phyloP scores from a whole-genome alignment of 2,888 invertebrate species.

The Eutolmus rufibarbis region DNA sequence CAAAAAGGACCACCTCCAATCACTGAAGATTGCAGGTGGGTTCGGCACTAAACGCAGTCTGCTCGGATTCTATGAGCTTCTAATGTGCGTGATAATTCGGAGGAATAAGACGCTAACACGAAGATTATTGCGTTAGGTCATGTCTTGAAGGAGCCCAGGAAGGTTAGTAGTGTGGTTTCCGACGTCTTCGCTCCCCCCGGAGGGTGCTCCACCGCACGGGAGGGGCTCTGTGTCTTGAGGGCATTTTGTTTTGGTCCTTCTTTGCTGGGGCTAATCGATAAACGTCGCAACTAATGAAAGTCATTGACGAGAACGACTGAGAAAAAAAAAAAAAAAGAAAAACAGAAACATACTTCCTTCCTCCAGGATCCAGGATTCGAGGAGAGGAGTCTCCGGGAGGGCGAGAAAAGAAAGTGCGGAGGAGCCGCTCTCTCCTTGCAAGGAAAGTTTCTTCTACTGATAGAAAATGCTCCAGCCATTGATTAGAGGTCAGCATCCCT shows the following conservation, averaged over 20 bases:
- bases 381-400: background rate
- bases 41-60: background rate
- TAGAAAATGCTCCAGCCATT: conserved; percentile 10
- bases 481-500: conserved; percentile 36
- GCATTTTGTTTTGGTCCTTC: conserved; percentile 24
- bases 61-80: background rate
- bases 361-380: background rate
- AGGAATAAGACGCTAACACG: conserved; percentile 4
- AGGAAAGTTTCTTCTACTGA: conserved; percentile 26
- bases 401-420: background rate
- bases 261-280: conserved; percentile 45
- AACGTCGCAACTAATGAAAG: conserved; percentile 48
- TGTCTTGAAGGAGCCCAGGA: background rate
- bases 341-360: conserved; percentile 1
- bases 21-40: background rate
- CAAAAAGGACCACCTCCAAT: background rate
- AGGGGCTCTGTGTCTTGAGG: background rate
- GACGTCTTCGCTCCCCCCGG: background rate
- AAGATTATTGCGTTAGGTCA: conserved; percentile 30
- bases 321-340: background rate
- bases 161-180: conserved; percentile 38
- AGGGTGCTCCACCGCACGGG: background rate
- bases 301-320: conserved; percentile 45
- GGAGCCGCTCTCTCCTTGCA: background rate
- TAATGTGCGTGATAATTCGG: conserved; percentile 30